Percentiles rank a stretch among this genome's conserved stretches.
Evolutionary conservation across 2,797 vertebrate genomes (phyloP).

Genomic region (Amblyraja radiata): DNA sequence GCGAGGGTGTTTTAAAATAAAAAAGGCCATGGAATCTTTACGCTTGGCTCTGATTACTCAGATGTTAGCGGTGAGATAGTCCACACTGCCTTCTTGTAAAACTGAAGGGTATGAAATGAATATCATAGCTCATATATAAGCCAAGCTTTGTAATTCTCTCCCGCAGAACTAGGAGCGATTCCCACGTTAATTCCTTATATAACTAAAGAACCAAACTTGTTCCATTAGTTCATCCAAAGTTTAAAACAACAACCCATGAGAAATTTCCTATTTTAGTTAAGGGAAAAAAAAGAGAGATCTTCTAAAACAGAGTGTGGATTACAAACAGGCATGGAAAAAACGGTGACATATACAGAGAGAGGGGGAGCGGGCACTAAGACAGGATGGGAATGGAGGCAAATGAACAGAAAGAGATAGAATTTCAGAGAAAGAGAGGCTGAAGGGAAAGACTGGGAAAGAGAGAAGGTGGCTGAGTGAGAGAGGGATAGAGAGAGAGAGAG

Average conservation of each 20-base stretch:
- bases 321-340: neutral
- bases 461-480: no score
- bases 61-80: no score
- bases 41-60: neutral
- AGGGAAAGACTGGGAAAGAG: no score
- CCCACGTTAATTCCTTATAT: neutral
- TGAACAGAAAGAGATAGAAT: no score
- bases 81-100: neutral
- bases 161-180: neutral
- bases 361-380: no score
- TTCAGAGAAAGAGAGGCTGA: no score
- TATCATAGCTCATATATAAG: neutral
- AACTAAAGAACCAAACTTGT: neutral
- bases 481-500: no score
- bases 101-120: neutral
- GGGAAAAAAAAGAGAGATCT: neutral
- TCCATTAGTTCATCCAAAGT: conserved; percentile 7
- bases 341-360: no score
- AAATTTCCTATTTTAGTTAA: neutral
- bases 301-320: neutral
- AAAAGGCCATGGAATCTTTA: neutral
- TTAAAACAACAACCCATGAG: neutral
- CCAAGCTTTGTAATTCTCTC: neutral
- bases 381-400: no score
- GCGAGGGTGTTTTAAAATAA: neutral